Evolutionary conservation across 2,113 vertebrate species (phyloP), one percentile per base, ranked within the genome.

Genomic region (Athene noctua): DNA sequence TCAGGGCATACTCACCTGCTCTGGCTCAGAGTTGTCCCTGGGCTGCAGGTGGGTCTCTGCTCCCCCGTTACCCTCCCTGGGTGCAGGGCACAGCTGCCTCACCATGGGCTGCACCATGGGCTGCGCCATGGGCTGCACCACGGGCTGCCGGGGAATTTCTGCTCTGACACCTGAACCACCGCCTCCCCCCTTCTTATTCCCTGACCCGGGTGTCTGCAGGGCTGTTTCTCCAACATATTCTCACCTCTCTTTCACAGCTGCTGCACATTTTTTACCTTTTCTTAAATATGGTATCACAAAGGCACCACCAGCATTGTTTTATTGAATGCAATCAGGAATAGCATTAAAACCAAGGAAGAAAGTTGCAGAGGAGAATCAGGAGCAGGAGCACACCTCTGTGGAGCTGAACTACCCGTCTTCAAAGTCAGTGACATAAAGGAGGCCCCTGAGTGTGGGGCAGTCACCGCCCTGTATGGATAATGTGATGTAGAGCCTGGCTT

Each of bases 401-500:
- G 36, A 71, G 36, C 34, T 63, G 52, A 62, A 38, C 19, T 29
- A 42, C 6, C 8, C 11, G 5, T 38, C 46, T 58, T 54, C 19
- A 12, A 81, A 77, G 34, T 4, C 21, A 52, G 23, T 0, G 2
- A 17, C 2, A 3, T 52, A 40, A 70, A 52, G 13, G 34, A 77
- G 29, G 10, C 18, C 29, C 30, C 38, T 36, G 57, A 59, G 34
- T 2, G 0, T 11, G 29, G 49, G 15, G 15, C 34, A 65, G 21
- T 15, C 23, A 5, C 57, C 47, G 40, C 26, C 27, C 23, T 42
- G 26, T 4, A 17, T 13, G n/a, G 46, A 30, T 30, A 21, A 42
- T 5, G 5, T 2, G 1, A 30, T 0, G 0, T 20, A 34, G 34
- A 75, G 12, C 38, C 57, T 38, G 36, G 6, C 9, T 75, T 79